These are phyloP conservation scores for Mechanitis mazaeus DNA, from an alignment of 2,888 invertebrate species.

Conservation along the genomic window DNA sequence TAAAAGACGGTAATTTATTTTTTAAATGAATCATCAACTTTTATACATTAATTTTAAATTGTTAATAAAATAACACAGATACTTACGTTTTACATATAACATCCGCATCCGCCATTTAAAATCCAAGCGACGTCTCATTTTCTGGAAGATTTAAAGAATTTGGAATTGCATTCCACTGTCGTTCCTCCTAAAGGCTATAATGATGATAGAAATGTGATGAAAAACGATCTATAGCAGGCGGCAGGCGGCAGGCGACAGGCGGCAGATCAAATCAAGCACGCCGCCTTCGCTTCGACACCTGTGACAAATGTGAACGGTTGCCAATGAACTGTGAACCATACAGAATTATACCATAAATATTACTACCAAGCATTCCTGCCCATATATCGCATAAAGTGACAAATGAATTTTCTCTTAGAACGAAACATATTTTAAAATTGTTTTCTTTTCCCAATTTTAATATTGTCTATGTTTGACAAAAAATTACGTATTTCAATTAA, in stretches of 20 bases:
- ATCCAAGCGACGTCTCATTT: slow-evolving; percentile 4
- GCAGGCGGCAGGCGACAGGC: slow-evolving; percentile 20
- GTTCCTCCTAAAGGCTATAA: slow-evolving; percentile 19
- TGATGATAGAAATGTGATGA: slow-evolving; percentile 31
- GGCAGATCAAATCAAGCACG: slow-evolving; percentile 23
- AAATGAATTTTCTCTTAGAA: not conserved
- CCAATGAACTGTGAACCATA: not conserved
- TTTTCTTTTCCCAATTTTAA: too few species aligned
- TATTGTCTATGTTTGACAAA: too few species aligned
- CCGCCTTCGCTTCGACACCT: slow-evolving; percentile 20
- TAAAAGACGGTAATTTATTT: too few species aligned
- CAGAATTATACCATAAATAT: not conserved
- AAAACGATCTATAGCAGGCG: slow-evolving; percentile 16
- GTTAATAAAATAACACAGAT: too few species aligned
- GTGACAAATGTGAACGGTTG: slow-evolving; percentile 24
- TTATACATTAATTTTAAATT: too few species aligned
- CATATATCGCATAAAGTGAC: not conserved
- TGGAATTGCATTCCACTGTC: slow-evolving; percentile 15
- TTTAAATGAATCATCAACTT: too few species aligned
- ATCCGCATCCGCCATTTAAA: not conserved
- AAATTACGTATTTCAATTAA: too few species aligned
- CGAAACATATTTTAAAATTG: not conserved
- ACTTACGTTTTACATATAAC: too few species aligned
- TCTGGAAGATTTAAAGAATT: slow-evolving; percentile 14
- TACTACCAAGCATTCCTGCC: not conserved